phyloP scores from a whole-genome alignment of 2,888 invertebrate species.

The Cosmia pyralina region DNA sequence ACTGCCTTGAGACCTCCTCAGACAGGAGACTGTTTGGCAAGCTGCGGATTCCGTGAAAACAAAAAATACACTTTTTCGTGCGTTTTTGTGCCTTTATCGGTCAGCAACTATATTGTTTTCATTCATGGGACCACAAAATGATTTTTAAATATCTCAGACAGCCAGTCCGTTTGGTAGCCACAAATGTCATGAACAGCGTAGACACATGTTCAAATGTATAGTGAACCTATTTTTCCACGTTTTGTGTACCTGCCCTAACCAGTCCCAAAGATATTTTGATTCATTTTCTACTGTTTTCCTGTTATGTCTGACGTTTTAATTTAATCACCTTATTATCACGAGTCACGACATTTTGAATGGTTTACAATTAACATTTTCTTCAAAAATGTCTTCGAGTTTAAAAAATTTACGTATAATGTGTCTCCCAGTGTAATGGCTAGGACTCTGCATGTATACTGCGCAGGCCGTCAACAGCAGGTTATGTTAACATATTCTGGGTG shows the following conservation, averaged over 20 bases:
- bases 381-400: background rate
- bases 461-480: no score
- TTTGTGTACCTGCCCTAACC: background rate
- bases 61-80: no score
- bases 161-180: background rate
- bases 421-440: no score
- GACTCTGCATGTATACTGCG: no score
- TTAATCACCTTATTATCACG: background rate
- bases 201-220: slow-evolving; percentile 9
- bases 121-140: background rate
- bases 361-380: background rate
- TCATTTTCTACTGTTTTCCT: background rate
- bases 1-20: no score
- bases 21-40: no score
- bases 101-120: background rate
- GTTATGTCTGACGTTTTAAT: background rate
- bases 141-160: background rate
- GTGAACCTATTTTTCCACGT: background rate
- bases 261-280: background rate
- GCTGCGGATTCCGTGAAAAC: no score
- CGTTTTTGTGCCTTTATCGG: background rate
- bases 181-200: slow-evolving; percentile 26
- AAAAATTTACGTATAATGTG: no score
- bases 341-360: background rate
- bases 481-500: no score